Percentiles rank a stretch among this genome's conserved stretches.
These are phyloP conservation scores for Urosaurus nigricauda DNA, from an alignment of 2,797 vertebrate genomes.

Conservation along the genomic window DNA sequence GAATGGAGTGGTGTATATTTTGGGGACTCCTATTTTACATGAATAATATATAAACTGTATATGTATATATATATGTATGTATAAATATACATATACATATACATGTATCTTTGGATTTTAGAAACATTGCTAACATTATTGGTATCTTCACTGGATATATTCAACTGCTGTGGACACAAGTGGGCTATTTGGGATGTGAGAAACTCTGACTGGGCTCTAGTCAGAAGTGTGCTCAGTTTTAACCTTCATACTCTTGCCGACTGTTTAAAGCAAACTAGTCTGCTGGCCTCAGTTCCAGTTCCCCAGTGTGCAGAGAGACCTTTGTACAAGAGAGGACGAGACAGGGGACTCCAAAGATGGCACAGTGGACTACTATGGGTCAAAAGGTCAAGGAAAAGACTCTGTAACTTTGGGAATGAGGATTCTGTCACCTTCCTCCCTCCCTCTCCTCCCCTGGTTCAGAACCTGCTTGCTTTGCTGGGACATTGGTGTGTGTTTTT, in stretches of 20 bases:
- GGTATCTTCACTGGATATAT: constrained; percentile 87
- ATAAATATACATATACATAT: constrained; percentile 74
- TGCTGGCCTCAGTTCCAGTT: constrained; percentile 66
- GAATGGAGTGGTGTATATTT: constrained; percentile 83
- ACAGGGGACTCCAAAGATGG: constrained; percentile 74
- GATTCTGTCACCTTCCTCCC: constrained; percentile 61
- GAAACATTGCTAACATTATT: constrained; percentile 87
- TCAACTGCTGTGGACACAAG: constrained; percentile 86
- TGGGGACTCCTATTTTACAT: constrained; percentile 83
- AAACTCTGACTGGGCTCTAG: constrained; percentile 73
- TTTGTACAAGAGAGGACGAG: constrained; percentile 66
- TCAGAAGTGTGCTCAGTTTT: constrained; percentile 72
- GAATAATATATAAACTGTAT: constrained; percentile 72
- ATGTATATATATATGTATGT: constrained; percentile 79
- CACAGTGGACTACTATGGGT: constrained; percentile 74
- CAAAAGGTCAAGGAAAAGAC: constrained; percentile 73
- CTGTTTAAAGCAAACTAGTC: constrained; percentile 73
- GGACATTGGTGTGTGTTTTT: constrained; percentile 73
- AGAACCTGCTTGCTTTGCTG: constrained; percentile 71
- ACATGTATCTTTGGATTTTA: constrained; percentile 77
- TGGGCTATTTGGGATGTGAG: constrained; percentile 77
- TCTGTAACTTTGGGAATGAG: constrained; percentile 55
- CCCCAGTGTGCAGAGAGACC: constrained; percentile 64
- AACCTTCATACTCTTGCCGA: constrained; percentile 73
- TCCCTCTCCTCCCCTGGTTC: constrained; percentile 67